A percentile compares a stretch with the other conserved stretches of the same genome.
phyloP scores from a whole-genome alignment of 2,797 vertebrate genomes.

The Smutsia gigantea region DNA sequence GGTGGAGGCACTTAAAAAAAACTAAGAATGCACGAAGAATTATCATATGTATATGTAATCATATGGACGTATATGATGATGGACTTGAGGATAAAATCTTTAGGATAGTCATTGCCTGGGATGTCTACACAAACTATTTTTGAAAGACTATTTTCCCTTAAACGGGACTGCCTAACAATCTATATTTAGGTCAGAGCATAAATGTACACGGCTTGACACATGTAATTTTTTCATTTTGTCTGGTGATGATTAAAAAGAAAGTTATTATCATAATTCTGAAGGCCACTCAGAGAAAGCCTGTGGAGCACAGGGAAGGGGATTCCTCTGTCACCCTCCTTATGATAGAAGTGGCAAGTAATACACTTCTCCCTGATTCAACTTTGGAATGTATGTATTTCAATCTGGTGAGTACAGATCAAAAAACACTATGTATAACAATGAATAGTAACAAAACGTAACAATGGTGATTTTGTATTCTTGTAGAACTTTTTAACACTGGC shows the following conservation, averaged over 20 bases:
- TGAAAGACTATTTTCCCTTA: constrained; percentile 45
- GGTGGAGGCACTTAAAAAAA: neutral
- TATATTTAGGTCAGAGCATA: neutral
- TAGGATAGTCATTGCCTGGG: neutral
- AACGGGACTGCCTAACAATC: neutral
- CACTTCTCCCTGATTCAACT: neutral
- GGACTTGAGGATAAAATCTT: neutral
- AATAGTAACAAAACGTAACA: constrained; percentile 66
- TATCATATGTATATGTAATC: neutral
- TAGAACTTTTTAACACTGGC: constrained; percentile 79
- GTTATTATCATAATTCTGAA: constrained; percentile 27
- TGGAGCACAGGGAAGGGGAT: neutral
- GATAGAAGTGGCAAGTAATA: constrained; percentile 13
- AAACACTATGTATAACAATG: constrained; percentile 56
- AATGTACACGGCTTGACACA: neutral
- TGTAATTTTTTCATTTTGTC: neutral
- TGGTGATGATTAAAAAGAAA: constrained; percentile 25
- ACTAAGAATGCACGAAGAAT: neutral
- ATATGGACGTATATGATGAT: neutral
- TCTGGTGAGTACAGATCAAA: neutral
- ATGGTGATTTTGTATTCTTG: constrained; percentile 72
- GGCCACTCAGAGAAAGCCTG: neutral
- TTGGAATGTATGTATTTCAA: neutral
- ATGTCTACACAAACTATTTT: neutral
- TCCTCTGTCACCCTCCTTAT: neutral